Conservation (phyloP, 1,140 invertebrate species). For the Phymastichus coffea region DNA sequence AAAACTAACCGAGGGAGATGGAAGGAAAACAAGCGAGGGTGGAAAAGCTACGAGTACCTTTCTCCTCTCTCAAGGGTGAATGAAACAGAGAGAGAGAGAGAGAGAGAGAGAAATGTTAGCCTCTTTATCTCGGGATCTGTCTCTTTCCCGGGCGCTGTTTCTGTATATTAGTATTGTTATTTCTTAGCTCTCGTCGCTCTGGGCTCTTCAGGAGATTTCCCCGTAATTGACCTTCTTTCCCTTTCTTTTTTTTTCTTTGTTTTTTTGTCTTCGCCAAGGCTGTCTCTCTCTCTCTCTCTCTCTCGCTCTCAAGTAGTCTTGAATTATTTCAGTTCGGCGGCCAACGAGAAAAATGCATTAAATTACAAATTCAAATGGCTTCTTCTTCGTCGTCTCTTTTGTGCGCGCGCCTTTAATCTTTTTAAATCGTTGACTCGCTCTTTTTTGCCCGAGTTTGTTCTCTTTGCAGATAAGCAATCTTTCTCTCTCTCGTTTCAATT, state of each 20-base stretch:
- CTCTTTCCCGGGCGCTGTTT: background rate
- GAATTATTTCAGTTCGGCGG: slow-evolving; percentile 12
- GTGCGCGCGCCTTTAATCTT: background rate
- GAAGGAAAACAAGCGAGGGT: slow-evolving; percentile 32
- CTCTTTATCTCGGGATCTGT: slow-evolving; percentile 20
- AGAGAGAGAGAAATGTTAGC: slow-evolving; percentile 31
- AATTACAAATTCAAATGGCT: slow-evolving; percentile 23
- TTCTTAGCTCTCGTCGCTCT: background rate
- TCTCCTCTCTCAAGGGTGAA: too few species aligned
- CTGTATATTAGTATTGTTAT: slow-evolving; percentile 23
- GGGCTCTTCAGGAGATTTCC: background rate
- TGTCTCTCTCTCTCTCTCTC: background rate
- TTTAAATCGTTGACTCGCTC: slow-evolving; percentile 2
- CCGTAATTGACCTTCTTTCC: slow-evolving; percentile 16
- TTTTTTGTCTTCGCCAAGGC: background rate
- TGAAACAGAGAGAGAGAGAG: slow-evolving; percentile 29
- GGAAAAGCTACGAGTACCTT: slow-evolving; percentile 38
- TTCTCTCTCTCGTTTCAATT: background rate
- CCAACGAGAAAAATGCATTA: slow-evolving; percentile 10
- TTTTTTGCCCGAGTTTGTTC: too few species aligned
- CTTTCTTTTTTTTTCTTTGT: background rate
- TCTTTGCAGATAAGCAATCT: too few species aligned
- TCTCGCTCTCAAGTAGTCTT: background rate
- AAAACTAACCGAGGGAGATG: slow-evolving; percentile 36
- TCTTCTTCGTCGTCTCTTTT: background rate